Conservation (phyloP, 2,113 vertebrate genomes). For the Hypanus sabinus region DNA sequence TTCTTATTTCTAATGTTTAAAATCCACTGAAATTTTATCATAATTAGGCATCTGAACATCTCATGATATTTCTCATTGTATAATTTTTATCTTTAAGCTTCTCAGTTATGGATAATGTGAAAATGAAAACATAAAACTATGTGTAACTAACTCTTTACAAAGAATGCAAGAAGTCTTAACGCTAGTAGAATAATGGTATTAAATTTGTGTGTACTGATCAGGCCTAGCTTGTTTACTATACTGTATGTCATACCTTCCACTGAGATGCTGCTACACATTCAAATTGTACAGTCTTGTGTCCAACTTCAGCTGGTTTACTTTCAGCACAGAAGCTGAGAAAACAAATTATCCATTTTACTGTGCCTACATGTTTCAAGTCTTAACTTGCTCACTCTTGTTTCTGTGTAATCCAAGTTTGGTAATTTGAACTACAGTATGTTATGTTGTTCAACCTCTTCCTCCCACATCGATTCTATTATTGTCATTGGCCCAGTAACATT, state of each 20-base stretch:
- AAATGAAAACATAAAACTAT: background rate
- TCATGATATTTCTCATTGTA: background rate
- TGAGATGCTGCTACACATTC: background rate
- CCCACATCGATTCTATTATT: background rate
- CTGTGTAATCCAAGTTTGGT: background rate
- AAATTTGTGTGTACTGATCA: background rate
- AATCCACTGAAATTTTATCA: background rate
- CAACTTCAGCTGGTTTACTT: background rate
- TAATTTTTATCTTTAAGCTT: background rate
- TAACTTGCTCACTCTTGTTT: background rate
- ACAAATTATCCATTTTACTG: background rate
- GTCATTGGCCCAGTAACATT: background rate
- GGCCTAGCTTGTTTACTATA: background rate
- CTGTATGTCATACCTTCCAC: background rate
- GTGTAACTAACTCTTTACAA: background rate
- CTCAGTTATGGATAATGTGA: background rate
- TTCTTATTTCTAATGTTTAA: background rate
- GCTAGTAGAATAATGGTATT: background rate
- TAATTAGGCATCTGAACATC: background rate
- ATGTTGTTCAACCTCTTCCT: background rate
- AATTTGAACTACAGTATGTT: background rate
- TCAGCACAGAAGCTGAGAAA: background rate
- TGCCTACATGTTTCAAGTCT: background rate
- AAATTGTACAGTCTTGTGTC: background rate
- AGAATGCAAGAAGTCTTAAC: background rate